phyloP scores from a whole-genome alignment of 2,888 invertebrate genomes.

The Seladonia tumulorum region DNA sequence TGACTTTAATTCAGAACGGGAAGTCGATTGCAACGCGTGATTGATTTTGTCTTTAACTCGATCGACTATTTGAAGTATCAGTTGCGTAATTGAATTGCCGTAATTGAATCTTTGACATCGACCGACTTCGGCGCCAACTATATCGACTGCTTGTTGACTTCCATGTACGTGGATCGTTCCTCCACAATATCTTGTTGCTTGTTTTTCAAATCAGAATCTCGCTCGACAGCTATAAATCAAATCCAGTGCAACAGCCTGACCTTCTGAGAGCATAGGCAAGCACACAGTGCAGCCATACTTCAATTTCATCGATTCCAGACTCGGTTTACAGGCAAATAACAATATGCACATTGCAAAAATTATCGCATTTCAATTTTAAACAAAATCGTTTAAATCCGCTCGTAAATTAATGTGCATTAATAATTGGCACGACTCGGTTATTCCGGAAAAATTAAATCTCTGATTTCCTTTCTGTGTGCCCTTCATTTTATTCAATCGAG shows the following conservation, averaged over 20 bases:
- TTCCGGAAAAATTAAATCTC: background rate
- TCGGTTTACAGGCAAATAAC: background rate
- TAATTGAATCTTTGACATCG: conserved; percentile 34
- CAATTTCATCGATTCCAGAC: background rate
- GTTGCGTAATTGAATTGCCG: conserved; percentile 43
- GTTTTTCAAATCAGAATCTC: background rate
- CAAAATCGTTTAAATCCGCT: too few relatives aligned
- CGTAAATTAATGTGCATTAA: background rate
- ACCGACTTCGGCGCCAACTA: background rate
- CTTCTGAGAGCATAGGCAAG: too few relatives aligned
- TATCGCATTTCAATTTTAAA: too few relatives aligned
- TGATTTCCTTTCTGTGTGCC: background rate
- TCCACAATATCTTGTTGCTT: background rate
- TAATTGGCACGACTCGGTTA: background rate
- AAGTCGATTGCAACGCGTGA: conserved; percentile 22
- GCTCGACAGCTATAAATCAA: background rate
- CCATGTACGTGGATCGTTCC: conserved; percentile 21
- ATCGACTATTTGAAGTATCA: conserved; percentile 41
- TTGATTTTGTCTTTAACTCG: conserved; percentile 35
- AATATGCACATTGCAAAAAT: background rate
- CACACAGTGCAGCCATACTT: background rate
- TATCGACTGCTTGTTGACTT: background rate
- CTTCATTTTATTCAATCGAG: background rate
- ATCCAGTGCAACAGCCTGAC: background rate
- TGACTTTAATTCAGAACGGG: conserved; percentile 22